phyloP scores from a whole-genome alignment of 2,113 vertebrate genomes.

The Dasyurus viverrinus region DNA sequence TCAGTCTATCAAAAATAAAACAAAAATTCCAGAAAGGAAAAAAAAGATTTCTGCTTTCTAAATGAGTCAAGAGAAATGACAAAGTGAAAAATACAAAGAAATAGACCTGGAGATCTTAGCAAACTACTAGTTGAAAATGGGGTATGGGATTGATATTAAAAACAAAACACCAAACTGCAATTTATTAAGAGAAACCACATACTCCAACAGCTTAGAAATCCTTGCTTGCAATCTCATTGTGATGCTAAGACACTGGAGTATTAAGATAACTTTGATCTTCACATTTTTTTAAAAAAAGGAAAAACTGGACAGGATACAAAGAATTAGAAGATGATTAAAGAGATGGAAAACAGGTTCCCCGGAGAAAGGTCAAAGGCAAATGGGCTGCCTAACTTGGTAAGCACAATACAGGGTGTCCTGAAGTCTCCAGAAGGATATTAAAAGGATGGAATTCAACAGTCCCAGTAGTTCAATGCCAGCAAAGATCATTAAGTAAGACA shows the following conservation, averaged over 20 bases:
- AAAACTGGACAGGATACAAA: slow-evolving; percentile 36
- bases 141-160: not conserved
- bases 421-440: slow-evolving; percentile 8
- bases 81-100: not conserved
- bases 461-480: not conserved
- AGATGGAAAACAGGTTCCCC: slow-evolving; percentile 32
- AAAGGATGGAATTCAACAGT: not conserved
- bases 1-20: slow-evolving; percentile 35
- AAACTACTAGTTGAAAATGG: not conserved
- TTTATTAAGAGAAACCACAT: slow-evolving; percentile 20
- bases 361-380: slow-evolving; percentile 35
- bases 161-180: not conserved
- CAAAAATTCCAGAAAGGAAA: not conserved
- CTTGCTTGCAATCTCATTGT: not conserved
- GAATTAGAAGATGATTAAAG: not conserved
- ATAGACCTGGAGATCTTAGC: not conserved
- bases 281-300: slow-evolving; percentile 22
- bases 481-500: slow-evolving; percentile 45
- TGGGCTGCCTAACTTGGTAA: slow-evolving; percentile 37
- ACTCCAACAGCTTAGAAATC: not conserved
- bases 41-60: not conserved
- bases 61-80: slow-evolving; percentile 3
- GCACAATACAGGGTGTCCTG: slow-evolving; percentile 10
- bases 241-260: not conserved
- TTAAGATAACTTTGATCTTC: not conserved